phyloP scores from a whole-genome alignment of 2,797 vertebrate genomes.

The Ibycter americanus region DNA sequence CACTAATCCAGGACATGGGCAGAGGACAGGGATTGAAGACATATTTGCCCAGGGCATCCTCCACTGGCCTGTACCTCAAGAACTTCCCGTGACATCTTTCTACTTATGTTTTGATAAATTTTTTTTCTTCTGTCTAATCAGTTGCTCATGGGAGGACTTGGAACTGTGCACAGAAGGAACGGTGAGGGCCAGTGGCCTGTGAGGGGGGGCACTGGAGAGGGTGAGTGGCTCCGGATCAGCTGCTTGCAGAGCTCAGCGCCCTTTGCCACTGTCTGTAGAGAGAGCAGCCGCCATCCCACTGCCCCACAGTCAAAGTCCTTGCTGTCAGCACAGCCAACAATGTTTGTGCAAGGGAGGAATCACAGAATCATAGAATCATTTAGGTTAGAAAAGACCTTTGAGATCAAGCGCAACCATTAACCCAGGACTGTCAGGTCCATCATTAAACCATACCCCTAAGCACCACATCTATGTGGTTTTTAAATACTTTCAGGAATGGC shows the following conservation, averaged over 20 bases:
- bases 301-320: not conserved
- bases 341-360: no score
- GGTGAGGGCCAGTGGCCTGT: not conserved
- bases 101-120: not conserved
- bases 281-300: not conserved
- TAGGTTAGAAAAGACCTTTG: no score
- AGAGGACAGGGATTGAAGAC: not conserved
- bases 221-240: fast-evolving
- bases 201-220: not conserved
- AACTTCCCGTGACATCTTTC: not conserved
- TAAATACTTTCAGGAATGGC: no score
- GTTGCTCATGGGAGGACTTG: not conserved
- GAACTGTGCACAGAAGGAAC: not conserved
- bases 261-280: not conserved
- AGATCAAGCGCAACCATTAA: no score
- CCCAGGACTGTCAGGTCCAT: no score
- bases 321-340: not conserved
- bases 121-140: not conserved
- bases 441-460: no score
- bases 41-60: not conserved
- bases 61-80: not conserved
- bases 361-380: no score
- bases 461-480: no score
- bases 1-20: not conserved
- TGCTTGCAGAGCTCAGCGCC: not conserved